Evolutionary conservation across 2,113 vertebrate species (phyloP).

Genomic region (Gnathonemus longibarbis): DNA sequence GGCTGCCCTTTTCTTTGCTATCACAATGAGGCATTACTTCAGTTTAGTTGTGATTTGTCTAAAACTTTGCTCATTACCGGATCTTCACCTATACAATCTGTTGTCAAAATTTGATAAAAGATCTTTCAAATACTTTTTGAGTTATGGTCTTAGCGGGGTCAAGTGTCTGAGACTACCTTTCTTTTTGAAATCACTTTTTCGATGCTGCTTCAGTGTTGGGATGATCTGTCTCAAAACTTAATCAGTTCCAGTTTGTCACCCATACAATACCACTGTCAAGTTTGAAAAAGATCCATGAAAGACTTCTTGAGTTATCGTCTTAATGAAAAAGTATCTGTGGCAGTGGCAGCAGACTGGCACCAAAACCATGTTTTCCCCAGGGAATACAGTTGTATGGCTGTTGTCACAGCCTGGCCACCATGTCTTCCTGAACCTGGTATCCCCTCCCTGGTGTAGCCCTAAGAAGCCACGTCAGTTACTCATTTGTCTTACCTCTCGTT

Average conservation of each 20-base stretch:
- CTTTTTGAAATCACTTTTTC: background rate
- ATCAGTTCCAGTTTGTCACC: background rate
- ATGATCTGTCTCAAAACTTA: background rate
- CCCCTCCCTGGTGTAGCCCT: background rate
- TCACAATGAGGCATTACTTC: background rate
- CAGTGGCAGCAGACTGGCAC: background rate
- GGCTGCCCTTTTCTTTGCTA: background rate
- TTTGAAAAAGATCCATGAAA: background rate
- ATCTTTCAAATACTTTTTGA: background rate
- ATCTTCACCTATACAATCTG: background rate
- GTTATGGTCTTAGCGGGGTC: background rate
- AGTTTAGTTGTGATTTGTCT: background rate
- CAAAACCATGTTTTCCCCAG: background rate
- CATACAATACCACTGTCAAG: background rate
- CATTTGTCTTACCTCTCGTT: background rate
- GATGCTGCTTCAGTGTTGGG: background rate
- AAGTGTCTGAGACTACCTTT: background rate
- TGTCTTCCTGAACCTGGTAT: background rate
- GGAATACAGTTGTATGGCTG: background rate
- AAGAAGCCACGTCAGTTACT: background rate
- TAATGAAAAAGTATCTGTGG: background rate
- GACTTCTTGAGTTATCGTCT: background rate
- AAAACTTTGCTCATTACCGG: background rate
- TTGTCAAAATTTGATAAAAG: background rate
- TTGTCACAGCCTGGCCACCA: background rate